A percentile compares a stretch with the other conserved stretches of the same genome.
phyloP scores from a whole-genome alignment of 1,140 invertebrate genomes.

The Heliconius congener region DNA sequence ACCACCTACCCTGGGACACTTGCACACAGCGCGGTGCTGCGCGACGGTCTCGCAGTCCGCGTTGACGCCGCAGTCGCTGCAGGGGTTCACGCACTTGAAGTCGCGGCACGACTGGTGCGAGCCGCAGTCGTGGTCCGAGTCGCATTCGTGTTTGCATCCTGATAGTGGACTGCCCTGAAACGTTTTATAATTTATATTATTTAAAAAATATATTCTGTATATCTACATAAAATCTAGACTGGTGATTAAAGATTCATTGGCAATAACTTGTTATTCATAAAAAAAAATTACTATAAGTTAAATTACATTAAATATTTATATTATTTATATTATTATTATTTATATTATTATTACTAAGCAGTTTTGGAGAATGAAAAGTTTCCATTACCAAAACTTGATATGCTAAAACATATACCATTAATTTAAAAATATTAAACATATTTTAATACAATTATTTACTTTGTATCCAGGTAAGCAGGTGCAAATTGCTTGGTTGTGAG shows the following conservation, averaged over 20 bases:
- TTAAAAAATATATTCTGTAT: too few relatives aligned
- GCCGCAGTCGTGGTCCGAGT: conserved; percentile 87
- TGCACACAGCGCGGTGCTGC: conserved; percentile 90
- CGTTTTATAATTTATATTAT: not conserved
- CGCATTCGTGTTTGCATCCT: conserved; percentile 90
- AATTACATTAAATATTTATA: too few relatives aligned
- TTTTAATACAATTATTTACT: conserved; percentile 52
- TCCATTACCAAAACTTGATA: too few relatives aligned
- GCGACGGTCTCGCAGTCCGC: conserved; percentile 89
- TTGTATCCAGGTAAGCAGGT: conserved; percentile 87
- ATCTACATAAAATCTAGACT: too few relatives aligned
- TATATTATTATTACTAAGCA: too few relatives aligned
- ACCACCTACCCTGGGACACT: conserved; percentile 87
- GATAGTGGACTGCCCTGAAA: conserved; percentile 86
- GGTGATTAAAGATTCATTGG: too few relatives aligned
- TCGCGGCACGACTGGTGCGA: conserved; percentile 87
- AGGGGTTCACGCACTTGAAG: conserved; percentile 90
- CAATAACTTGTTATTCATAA: too few relatives aligned
- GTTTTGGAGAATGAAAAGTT: too few relatives aligned
- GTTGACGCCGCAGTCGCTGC: conserved; percentile 88
- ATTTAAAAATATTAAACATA: not conserved
- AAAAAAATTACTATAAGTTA: too few relatives aligned
- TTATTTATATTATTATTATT: too few relatives aligned
- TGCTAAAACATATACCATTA: too few relatives aligned
- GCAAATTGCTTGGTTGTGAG: conserved; percentile 88